A percentile compares a stretch with the other conserved stretches of the same genome.
These are phyloP conservation scores for Ptiloglossa arizonensis DNA, from an alignment of 1,140 invertebrate species.

Conservation along the genomic window DNA sequence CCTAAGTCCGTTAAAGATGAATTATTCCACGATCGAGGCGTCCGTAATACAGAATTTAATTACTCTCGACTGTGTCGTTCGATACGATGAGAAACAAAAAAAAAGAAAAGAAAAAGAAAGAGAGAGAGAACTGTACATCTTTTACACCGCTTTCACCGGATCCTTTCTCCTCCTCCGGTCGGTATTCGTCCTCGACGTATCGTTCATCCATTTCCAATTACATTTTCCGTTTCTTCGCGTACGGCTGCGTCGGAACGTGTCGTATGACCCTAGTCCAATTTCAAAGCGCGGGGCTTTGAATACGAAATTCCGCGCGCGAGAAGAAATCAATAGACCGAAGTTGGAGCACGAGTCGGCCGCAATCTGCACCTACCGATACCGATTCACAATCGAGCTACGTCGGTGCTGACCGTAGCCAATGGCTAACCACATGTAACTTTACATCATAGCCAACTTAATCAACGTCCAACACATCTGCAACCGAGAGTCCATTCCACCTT, in stretches of 20 bases:
- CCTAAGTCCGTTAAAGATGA: no score
- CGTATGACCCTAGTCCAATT: slow-evolving; percentile 36
- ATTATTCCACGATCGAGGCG: no score
- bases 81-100: no score
- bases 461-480: slow-evolving; percentile 51
- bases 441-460: slow-evolving; percentile 51
- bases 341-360: slow-evolving; percentile 23
- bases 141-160: no score
- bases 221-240: slow-evolving; percentile 26
- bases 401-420: background rate
- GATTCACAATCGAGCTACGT: slow-evolving; percentile 38
- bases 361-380: slow-evolving; percentile 52
- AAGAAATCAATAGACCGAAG: slow-evolving; percentile 53
- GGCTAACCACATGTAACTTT: slow-evolving; percentile 47
- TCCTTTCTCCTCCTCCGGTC: no score
- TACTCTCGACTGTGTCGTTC: no score
- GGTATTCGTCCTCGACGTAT: background rate
- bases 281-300: slow-evolving; percentile 36
- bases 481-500: slow-evolving; percentile 23
- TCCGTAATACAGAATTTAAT: no score
- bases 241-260: slow-evolving; percentile 22
- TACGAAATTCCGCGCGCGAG: slow-evolving; percentile 35
- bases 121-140: no score
- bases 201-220: background rate
- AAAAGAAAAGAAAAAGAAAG: no score